Evolutionary conservation across 2,797 vertebrate species (phyloP).

Genomic region (Lepilemur ruficaudatus): DNA sequence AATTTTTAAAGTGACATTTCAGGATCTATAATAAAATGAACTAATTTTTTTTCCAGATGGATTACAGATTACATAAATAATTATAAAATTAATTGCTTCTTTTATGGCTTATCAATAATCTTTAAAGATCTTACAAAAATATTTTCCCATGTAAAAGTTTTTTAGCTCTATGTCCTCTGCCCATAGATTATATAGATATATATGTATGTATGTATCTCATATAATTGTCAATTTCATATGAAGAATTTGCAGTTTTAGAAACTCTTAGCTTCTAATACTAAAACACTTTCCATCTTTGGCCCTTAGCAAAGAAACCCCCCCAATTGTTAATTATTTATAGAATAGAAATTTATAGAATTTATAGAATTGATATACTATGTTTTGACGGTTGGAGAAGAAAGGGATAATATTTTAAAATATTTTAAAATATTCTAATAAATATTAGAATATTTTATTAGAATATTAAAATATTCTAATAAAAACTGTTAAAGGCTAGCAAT

Average conservation of each 20-base stretch:
- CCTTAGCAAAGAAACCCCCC: neutral
- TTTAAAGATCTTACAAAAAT: neutral
- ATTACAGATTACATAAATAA: neutral
- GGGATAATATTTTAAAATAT: neutral
- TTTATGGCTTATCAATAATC: neutral
- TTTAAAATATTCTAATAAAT: neutral
- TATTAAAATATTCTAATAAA: neutral
- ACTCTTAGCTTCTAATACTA: neutral
- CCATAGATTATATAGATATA: neutral
- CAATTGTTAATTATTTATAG: neutral
- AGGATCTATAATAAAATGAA: neutral
- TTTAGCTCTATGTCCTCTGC: neutral
- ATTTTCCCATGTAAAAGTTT: neutral
- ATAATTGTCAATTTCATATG: neutral
- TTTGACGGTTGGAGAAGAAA: neutral
- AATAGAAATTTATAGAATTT: neutral
- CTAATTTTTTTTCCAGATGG: neutral
- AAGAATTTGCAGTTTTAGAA: neutral
- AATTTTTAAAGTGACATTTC: neutral
- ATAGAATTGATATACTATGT: neutral
- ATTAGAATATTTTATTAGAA: no score
- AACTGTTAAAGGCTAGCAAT: neutral
- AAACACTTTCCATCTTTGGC: neutral
- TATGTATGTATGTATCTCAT: neutral
- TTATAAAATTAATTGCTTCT: neutral